Conservation (phyloP, 2,797 vertebrate species). For the Syngnathus acus region DNA sequence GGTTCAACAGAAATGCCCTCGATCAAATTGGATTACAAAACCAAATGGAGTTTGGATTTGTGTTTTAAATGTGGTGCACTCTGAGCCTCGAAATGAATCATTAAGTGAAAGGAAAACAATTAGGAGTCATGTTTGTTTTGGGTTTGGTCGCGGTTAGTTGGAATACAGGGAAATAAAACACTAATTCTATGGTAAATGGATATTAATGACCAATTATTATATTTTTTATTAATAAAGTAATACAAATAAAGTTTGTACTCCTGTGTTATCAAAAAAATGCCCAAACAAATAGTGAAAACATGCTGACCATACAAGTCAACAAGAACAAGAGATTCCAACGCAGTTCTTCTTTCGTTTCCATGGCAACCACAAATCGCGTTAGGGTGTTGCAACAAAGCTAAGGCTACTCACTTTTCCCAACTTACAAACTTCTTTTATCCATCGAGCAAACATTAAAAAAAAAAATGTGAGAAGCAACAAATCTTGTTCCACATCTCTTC, state of each 20-base stretch:
- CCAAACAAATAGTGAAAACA: neutral
- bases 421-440: neutral
- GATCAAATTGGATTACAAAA: conserved; percentile 32
- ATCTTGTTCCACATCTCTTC: no score
- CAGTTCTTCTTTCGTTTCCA: neutral
- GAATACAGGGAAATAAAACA: no score
- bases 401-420: neutral
- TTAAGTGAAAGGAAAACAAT: neutral
- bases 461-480: neutral
- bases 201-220: neutral
- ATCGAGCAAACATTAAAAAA: neutral
- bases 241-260: neutral
- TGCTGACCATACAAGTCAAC: neutral
- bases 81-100: neutral
- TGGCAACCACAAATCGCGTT: no score
- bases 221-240: neutral
- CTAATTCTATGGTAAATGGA: neutral
- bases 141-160: neutral
- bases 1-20: conserved; percentile 12
- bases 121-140: neutral
- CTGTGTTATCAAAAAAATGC: neutral
- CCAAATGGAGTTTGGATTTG: conserved; percentile 46
- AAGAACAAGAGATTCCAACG: neutral
- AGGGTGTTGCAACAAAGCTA: no score
- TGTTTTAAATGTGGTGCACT: conserved; percentile 6